A percentile compares a stretch with the other conserved stretches of the same genome.
Conservation (phyloP, 2,113 vertebrate genomes). For the Sminthopsis crassicaudata region DNA sequence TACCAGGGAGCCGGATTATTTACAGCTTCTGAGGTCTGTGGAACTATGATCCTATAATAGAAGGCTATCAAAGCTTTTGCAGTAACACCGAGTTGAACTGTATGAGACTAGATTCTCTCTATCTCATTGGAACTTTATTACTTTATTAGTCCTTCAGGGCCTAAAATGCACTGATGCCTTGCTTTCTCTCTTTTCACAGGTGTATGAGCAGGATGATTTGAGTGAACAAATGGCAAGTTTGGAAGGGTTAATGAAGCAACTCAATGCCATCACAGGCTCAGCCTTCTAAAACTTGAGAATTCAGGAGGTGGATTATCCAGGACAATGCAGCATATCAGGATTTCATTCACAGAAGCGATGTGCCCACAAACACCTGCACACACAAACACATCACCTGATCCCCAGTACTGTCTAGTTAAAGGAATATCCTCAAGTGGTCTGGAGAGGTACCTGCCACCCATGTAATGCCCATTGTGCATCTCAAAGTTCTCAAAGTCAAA, state of each 20-base stretch:
- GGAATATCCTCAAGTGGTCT: conserved; percentile 54
- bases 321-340: conserved; percentile 79
- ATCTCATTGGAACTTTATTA: not conserved
- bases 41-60: not conserved
- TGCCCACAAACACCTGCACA: conserved; percentile 52
- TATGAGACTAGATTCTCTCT: not conserved
- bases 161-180: not conserved
- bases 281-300: conserved; percentile 88
- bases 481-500: conserved; percentile 1
- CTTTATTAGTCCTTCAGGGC: not conserved
- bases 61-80: not conserved
- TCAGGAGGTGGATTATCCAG: conserved; percentile 62
- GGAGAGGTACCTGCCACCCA: conserved; percentile 41
- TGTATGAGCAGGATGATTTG: conserved; percentile 96
- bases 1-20: not conserved
- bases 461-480: conserved; percentile 50
- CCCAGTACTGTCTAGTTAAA: conserved; percentile 33
- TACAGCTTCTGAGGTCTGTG: not conserved
- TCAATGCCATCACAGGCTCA: conserved; percentile 97
- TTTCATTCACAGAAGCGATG: conserved; percentile 73
- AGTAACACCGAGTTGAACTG: not conserved
- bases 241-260: conserved; percentile 98
- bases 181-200: conserved; percentile 81
- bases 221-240: conserved; percentile 99
- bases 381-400: conserved; percentile 50